Conservation (phyloP, 23 tunicate species). For the Ciona savignyi region DNA sequence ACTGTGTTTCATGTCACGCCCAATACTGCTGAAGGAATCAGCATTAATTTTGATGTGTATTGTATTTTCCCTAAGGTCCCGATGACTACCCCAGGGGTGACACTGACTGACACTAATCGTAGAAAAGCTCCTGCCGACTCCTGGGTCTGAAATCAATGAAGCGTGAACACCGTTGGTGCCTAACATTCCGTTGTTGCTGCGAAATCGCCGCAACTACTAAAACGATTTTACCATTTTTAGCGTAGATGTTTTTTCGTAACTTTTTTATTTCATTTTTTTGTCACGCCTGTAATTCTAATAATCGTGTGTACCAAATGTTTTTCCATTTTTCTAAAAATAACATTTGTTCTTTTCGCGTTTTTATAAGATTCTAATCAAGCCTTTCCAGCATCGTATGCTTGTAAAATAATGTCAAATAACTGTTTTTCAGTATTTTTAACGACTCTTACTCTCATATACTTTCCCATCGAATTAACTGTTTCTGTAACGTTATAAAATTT, state of each 20-base stretch:
- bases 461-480: not conserved
- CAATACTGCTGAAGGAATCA: not conserved
- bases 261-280: too few species aligned
- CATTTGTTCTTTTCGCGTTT: too few species aligned
- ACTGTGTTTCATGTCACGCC: too few species aligned
- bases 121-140: slow-evolving; percentile 44
- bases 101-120: slow-evolving; percentile 3
- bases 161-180: slow-evolving; percentile 1
- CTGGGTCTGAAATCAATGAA: slow-evolving; percentile 30
- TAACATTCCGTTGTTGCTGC: not conserved
- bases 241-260: not conserved
- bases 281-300: not conserved
- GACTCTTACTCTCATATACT: not conserved
- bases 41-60: not conserved
- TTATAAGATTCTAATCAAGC: not conserved
- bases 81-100: not conserved
- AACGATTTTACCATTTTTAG: not conserved
- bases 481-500: not conserved
- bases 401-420: not conserved
- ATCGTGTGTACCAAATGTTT: too few species aligned
- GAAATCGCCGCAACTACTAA: not conserved
- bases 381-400: not conserved
- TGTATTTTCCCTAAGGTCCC: slow-evolving; percentile 8
- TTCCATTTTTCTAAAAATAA: too few species aligned
- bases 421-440: not conserved